phyloP scores from a whole-genome alignment of 2,888 invertebrate species.

The Oegoconia quadripuncta region DNA sequence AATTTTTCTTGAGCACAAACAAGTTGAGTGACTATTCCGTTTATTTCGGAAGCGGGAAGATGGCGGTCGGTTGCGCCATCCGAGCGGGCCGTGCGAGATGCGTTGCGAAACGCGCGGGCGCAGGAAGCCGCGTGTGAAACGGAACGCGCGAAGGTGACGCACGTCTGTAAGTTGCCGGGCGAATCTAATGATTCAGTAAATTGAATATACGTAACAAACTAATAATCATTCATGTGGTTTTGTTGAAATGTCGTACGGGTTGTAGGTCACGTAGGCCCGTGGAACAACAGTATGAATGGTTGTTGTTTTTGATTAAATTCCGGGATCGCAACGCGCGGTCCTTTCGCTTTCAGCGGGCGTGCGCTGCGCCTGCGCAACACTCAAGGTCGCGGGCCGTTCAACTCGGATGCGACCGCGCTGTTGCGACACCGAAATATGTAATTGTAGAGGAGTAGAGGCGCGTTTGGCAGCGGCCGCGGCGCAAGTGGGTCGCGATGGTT shows the following conservation, averaged over 20 bases:
- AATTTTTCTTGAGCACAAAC: slow-evolving; percentile 40
- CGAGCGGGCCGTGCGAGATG: slow-evolving; percentile 28
- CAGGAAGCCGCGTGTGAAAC: slow-evolving; percentile 56
- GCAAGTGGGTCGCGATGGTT: slow-evolving; percentile 68
- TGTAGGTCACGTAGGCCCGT: slow-evolving; percentile 58
- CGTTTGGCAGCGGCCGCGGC: slow-evolving; percentile 72
- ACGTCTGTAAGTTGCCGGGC: slow-evolving; percentile 21
- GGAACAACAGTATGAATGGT: slow-evolving; percentile 26
- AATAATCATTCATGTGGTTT: slow-evolving; percentile 11
- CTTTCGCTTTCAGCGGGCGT: slow-evolving; percentile 74
- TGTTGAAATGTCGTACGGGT: slow-evolving; percentile 29
- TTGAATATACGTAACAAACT: neutral
- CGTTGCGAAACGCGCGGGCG: slow-evolving; percentile 49
- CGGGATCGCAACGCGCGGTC: slow-evolving; percentile 47
- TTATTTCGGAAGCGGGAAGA: slow-evolving; percentile 57
- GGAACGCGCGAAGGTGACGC: slow-evolving; percentile 54
- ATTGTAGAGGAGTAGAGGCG: slow-evolving; percentile 74
- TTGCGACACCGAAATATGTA: slow-evolving; percentile 78
- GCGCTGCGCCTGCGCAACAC: slow-evolving; percentile 52
- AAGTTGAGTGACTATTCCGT: slow-evolving; percentile 27
- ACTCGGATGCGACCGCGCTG: slow-evolving; percentile 75
- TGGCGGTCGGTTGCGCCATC: slow-evolving; percentile 41
- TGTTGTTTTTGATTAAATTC: slow-evolving; percentile 40
- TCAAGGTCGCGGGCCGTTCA: slow-evolving; percentile 78
- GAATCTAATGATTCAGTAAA: slow-evolving; percentile 11